phyloP scores from a whole-genome alignment of 35 echinoderm and acorn worm species.

The Lytechinus variegatus region DNA sequence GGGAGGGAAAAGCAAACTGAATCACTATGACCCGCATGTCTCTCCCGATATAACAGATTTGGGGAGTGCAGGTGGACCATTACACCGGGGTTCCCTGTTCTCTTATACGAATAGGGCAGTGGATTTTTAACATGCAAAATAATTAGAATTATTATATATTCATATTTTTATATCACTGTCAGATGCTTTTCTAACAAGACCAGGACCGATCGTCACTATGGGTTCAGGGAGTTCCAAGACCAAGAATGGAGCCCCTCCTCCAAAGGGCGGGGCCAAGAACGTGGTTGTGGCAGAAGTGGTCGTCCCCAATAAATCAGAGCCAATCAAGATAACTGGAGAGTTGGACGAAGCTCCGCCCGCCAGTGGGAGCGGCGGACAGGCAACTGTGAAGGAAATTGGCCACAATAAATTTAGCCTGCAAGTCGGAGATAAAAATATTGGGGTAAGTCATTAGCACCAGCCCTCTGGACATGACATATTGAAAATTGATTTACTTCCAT shows the following conservation, averaged over 20 bases:
- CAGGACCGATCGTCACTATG: constrained; percentile 51
- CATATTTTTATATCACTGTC: too few species aligned
- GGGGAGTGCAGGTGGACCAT: too few species aligned
- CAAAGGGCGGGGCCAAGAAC: constrained; percentile 9
- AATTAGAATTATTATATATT: too few species aligned
- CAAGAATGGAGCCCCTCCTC: constrained; percentile 42
- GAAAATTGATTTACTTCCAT: too few species aligned
- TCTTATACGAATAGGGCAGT: too few species aligned
- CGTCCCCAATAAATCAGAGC: constrained; percentile 66
- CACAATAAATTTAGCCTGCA: constrained; percentile 85
- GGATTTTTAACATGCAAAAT: too few species aligned
- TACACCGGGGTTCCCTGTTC: too few species aligned
- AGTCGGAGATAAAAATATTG: constrained; percentile 68
- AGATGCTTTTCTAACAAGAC: background rate
- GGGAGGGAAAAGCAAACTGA: too few species aligned
- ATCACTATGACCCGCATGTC: too few species aligned
- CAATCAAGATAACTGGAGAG: constrained; percentile 80
- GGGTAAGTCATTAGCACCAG: constrained; percentile 34
- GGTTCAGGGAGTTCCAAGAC: constrained; percentile 78
- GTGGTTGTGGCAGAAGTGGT: constrained; percentile 83
- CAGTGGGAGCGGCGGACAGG: constrained; percentile 1
- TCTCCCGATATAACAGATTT: too few species aligned
- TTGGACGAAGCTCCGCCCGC: constrained; percentile 37
- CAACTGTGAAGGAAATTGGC: constrained; percentile 79
- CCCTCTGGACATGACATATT: too few species aligned